Percentiles rank a stretch among this genome's conserved stretches.
Conservation (phyloP, 1,140 invertebrate genomes). For the Drosophila trapezifrons region DNA sequence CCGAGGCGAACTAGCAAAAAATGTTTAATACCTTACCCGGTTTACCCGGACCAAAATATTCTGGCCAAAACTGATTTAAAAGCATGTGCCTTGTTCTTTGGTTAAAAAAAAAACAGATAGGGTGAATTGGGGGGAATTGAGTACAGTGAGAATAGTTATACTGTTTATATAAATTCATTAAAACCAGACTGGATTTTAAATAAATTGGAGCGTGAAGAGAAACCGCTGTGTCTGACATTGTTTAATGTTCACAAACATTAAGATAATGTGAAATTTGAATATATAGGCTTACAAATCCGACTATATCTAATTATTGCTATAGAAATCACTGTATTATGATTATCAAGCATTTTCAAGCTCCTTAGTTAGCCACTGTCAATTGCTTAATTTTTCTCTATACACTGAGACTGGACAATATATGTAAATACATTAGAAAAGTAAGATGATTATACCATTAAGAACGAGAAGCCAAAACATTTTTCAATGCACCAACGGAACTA, state of each 20-base stretch:
- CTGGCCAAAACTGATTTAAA: slow-evolving; percentile 18
- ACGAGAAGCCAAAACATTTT: slow-evolving; percentile 11
- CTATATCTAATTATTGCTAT: too few species aligned
- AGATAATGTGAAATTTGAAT: too few species aligned
- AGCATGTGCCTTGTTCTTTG: not conserved
- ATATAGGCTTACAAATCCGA: too few species aligned
- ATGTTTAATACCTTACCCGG: slow-evolving; percentile 51
- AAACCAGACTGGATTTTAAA: too few species aligned
- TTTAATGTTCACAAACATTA: not conserved
- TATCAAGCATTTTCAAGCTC: too few species aligned
- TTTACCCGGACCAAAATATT: slow-evolving; percentile 27
- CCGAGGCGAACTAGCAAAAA: slow-evolving; percentile 39
- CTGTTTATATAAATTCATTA: not conserved
- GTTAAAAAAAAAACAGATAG: too few species aligned
- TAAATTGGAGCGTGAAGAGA: not conserved
- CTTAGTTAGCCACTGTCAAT: slow-evolving; percentile 24
- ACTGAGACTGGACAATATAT: slow-evolving; percentile 59
- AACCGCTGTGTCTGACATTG: not conserved
- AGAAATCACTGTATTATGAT: too few species aligned
- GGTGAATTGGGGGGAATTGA: not conserved
- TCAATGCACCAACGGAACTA: slow-evolving; percentile 5
- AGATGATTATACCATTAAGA: slow-evolving; percentile 16
- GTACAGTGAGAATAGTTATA: not conserved
- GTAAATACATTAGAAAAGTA: slow-evolving; percentile 45
- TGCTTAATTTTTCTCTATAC: slow-evolving; percentile 34